Percentiles rank a stretch among this genome's conserved stretches.
Evolutionary conservation across 1,140 invertebrate species (phyloP).

Genomic region (Apocrypta bakeri): DNA sequence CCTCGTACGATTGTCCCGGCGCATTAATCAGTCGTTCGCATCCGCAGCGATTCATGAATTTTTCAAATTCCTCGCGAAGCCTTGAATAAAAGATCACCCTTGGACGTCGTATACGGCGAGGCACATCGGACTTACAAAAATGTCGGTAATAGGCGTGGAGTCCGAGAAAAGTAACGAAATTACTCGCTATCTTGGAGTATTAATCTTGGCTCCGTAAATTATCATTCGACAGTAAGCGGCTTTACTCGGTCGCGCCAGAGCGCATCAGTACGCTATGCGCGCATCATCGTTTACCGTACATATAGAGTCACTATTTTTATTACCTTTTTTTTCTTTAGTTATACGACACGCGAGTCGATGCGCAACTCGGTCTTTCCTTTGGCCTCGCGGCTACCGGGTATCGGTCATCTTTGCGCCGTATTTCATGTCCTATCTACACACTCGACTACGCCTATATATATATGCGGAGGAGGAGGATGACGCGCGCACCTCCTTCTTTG

Average conservation of each 20-base stretch:
- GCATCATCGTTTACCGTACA: too few relatives aligned
- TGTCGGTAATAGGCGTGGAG: neutral
- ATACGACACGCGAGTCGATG: neutral
- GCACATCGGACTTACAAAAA: neutral
- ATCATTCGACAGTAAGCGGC: slow-evolving; percentile 29
- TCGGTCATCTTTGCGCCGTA: slow-evolving; percentile 67
- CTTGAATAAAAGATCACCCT: slow-evolving; percentile 10
- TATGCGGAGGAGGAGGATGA: slow-evolving; percentile 24
- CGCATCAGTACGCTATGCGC: neutral
- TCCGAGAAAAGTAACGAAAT: slow-evolving; percentile 10
- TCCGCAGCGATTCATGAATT: slow-evolving; percentile 12
- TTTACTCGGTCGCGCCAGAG: slow-evolving; percentile 4
- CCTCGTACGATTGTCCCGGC: too few relatives aligned
- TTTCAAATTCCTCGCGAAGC: slow-evolving; percentile 15
- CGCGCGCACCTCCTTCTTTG: slow-evolving; percentile 53
- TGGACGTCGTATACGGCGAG: neutral
- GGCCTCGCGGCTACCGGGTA: slow-evolving; percentile 59
- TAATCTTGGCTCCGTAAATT: slow-evolving; percentile 19
- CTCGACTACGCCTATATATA: slow-evolving; percentile 61
- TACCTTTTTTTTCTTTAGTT: too few relatives aligned
- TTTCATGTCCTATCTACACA: slow-evolving; percentile 68
- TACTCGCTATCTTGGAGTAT: neutral
- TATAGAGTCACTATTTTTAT: too few relatives aligned
- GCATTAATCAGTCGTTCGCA: neutral
- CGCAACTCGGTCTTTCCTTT: slow-evolving; percentile 42